Percentiles rank a stretch among this genome's conserved stretches.
Evolutionary conservation across 2,113 vertebrate genomes (phyloP).

Genomic region (Pseudois nayaur): DNA sequence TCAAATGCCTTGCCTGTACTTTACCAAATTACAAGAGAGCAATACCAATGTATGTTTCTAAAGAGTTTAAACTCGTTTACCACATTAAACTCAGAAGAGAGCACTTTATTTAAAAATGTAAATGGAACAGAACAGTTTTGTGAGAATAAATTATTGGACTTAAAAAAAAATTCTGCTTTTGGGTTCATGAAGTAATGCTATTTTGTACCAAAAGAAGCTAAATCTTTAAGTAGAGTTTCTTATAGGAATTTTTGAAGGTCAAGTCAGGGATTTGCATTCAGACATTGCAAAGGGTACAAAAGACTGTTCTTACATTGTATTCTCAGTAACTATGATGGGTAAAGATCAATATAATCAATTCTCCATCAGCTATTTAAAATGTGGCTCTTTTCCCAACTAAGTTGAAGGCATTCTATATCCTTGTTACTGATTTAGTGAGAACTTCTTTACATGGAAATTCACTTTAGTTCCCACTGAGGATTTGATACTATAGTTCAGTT

Average conservation of each 20-base stretch:
- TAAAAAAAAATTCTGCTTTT: neutral
- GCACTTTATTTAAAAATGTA: constrained; percentile 15
- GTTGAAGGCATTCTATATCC: neutral
- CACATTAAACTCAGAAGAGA: constrained; percentile 10
- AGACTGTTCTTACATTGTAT: neutral
- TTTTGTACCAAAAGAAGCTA: neutral
- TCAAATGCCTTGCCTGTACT: constrained; percentile 24
- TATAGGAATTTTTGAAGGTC: neutral
- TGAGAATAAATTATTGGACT: neutral
- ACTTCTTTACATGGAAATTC: neutral
- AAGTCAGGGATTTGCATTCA: neutral
- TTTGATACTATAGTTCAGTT: neutral
- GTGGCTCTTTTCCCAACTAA: neutral
- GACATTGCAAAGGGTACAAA: neutral
- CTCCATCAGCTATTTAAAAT: constrained; percentile 1
- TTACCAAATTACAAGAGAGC: constrained; percentile 59
- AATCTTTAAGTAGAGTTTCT: neutral
- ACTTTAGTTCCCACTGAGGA: neutral
- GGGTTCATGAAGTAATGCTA: neutral
- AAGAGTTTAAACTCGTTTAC: constrained; percentile 24
- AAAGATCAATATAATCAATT: constrained; percentile 42
- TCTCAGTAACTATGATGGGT: constrained; percentile 20
- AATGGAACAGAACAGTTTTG: neutral
- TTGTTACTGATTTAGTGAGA: neutral
- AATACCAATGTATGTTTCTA: neutral